Base-by-base conservation (phyloP, 2,113 vertebrate species). In the Emydura subglobosa region DNA sequence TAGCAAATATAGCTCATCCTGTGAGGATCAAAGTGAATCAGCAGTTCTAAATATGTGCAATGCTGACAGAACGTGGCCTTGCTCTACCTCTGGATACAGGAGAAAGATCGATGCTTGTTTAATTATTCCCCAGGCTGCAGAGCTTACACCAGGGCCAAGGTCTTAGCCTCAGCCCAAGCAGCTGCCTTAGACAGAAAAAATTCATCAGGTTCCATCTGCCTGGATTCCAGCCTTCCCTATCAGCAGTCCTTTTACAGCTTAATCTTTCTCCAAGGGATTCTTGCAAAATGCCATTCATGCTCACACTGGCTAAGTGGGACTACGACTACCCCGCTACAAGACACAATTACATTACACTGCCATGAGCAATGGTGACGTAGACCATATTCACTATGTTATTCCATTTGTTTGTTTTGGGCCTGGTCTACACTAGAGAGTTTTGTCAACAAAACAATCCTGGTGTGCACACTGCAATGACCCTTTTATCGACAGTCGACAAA, bases 31-130 rank as follows among this genome's bases (percentile, higher is more conserved):
- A 90, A 83, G 54, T 59, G 84, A 97, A 86, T 93, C 92, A 92
- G 94, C 97, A 94, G 79, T 65, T 85, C 87, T 83, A 86, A 82
- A 87, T 72, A 31, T 7, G 16, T 22, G 87, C 95, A 94, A 95
- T 1, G 0, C 91, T 94, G 94, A 96, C 86, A 94, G 68, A 1
- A 44, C 1, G 10, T 83, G 92, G 96, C 85, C 87, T 90, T 92
- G 95, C 93, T 96, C 94, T 90, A 94, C 0, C 78, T 61, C 80
- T 21, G 53, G 88, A 59, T 95, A 90, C 61, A 17, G 65, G 74
- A 89, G 92, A 94, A 94, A 13, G 74, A 94, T 11, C 79, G 79
- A 88, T 39, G 65, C 82, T 87, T 97, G 93, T 96, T 94, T 90
- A 90, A 88, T 83, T 79, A 92, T 85, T 94, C 86, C 83, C 78